These are phyloP conservation scores for Drosophila melanica DNA, from an alignment of 1,140 invertebrate genomes.

Conservation along the genomic window DNA sequence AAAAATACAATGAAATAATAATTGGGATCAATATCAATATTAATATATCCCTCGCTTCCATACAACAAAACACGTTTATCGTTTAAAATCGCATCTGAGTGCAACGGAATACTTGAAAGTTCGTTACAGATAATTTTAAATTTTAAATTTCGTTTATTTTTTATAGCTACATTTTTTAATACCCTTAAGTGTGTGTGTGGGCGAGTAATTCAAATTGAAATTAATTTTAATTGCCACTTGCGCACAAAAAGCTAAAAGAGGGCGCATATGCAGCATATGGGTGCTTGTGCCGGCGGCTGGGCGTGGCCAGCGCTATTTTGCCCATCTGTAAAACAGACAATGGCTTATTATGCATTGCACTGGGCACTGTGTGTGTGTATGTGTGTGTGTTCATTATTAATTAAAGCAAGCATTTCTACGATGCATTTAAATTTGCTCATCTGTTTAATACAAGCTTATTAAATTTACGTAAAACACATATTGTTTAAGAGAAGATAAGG, in stretches of 20 bases:
- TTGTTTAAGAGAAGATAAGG: too few species aligned
- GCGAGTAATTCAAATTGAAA: conserved; percentile 74
- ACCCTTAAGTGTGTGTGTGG: not conserved
- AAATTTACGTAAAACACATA: too few species aligned
- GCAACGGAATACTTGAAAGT: too few species aligned
- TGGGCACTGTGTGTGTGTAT: conserved; percentile 19
- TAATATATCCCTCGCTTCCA: too few species aligned
- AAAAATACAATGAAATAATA: not conserved
- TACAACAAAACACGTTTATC: too few species aligned
- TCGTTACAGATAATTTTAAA: not conserved
- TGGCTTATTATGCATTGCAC: conserved; percentile 49
- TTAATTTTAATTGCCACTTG: conserved; percentile 78
- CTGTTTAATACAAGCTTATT: not conserved
- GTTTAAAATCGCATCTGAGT: too few species aligned
- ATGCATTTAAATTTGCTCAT: not conserved
- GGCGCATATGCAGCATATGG: not conserved
- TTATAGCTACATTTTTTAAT: conserved; percentile 32
- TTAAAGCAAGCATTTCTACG: conserved; percentile 20
- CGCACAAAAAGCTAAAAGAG: conserved; percentile 22
- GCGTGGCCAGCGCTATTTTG: conserved; percentile 39
- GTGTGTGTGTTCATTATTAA: conserved; percentile 47
- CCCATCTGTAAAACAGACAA: conserved; percentile 41
- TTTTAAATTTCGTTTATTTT: not conserved
- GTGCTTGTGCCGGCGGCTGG: not conserved
- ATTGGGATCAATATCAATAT: too few species aligned